phyloP scores from a whole-genome alignment of 2,888 invertebrate genomes.

The Tipula unca region DNA sequence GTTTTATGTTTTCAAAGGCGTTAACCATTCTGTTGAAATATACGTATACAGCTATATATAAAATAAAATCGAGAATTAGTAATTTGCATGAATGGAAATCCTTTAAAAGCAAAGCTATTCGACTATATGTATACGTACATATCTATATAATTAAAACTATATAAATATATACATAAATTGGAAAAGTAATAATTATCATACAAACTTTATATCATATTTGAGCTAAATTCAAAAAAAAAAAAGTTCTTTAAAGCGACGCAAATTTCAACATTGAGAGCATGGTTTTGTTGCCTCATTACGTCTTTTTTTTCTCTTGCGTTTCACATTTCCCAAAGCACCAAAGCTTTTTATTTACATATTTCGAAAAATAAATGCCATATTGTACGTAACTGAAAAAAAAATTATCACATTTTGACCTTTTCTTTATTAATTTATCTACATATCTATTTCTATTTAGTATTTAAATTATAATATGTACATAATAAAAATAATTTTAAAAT shows the following conservation, averaged over 20 bases:
- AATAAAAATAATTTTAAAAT: no score
- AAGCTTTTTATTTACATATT: background rate
- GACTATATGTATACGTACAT: background rate
- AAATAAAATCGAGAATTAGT: background rate
- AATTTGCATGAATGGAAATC: background rate
- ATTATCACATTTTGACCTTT: background rate
- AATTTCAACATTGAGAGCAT: no score
- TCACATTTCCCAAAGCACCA: background rate
- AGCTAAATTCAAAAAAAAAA: no score
- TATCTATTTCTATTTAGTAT: background rate
- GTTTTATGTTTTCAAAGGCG: background rate
- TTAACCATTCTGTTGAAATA: background rate
- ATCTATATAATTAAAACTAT: background rate
- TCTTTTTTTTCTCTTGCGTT: background rate
- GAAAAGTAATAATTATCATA: background rate
- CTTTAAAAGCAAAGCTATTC: background rate
- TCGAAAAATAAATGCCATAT: background rate
- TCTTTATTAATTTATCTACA: background rate
- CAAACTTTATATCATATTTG: no score
- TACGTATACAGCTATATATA: no score
- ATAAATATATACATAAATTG: background rate
- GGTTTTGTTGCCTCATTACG: no score
- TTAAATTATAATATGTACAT: no score
- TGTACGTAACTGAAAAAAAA: background rate
- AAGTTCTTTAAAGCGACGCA: no score